A percentile compares a stretch with the other conserved stretches of the same genome.
phyloP scores from a whole-genome alignment of 2,113 vertebrate species.

The Campylomormyrus numenius region DNA sequence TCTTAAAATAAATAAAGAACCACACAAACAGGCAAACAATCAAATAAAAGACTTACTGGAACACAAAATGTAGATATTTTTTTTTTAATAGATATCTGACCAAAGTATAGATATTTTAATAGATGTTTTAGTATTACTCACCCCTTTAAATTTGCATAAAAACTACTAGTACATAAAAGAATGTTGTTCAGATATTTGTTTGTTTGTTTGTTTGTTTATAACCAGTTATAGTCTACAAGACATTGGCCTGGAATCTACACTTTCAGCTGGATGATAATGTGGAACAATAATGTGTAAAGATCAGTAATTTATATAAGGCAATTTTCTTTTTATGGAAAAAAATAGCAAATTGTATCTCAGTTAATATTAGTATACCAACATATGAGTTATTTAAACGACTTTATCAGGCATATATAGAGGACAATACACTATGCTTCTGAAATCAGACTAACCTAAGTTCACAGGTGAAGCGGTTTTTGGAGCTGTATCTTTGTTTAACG shows the following conservation, averaged over 20 bases:
- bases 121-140: not conserved
- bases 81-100: not conserved
- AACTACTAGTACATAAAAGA: not conserved
- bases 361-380: not conserved
- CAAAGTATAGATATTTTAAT: not conserved
- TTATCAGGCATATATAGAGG: not conserved
- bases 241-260: not conserved
- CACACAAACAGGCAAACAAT: not conserved
- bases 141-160: not conserved
- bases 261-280: not conserved
- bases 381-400: not conserved
- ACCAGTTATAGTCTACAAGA: not conserved
- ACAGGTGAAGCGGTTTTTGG: not conserved
- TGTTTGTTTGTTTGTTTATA: not conserved
- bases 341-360: not conserved
- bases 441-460: not conserved
- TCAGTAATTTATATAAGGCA: not conserved
- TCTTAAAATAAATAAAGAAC: not conserved
- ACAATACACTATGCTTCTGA: not conserved
- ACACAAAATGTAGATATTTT: not conserved
- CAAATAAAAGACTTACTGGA: not conserved
- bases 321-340: not conserved
- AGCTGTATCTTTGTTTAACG: not conserved
- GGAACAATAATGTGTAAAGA: not conserved
- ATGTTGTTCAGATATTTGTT: not conserved